Conservation (phyloP, 64 coral and sea anemone species). For the Montipora sp. region DNA sequence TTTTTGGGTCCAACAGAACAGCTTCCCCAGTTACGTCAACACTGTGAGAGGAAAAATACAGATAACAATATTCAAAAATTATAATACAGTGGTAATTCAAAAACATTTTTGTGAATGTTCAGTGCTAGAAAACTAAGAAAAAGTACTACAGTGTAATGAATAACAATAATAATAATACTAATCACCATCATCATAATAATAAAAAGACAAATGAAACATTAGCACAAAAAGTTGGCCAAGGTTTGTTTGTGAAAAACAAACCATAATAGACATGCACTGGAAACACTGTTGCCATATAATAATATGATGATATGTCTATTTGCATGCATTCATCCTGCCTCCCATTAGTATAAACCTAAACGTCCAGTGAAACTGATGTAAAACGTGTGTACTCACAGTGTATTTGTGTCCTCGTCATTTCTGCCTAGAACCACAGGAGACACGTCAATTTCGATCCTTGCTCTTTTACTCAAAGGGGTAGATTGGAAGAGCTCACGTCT, state of each 20-base stretch:
- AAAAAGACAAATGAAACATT: too few relatives aligned
- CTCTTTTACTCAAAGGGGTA: slow-evolving; percentile 18
- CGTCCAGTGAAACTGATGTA: not conserved
- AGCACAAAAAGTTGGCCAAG: too few relatives aligned
- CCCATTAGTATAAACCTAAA: not conserved
- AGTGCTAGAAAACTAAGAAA: not conserved
- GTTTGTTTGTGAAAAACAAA: too few relatives aligned
- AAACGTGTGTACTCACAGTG: slow-evolving; percentile 16
- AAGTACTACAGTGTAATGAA: not conserved
- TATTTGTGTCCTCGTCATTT: slow-evolving; percentile 1
- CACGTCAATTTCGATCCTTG: slow-evolving; percentile 12
- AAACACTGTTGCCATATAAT: not conserved
- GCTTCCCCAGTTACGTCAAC: slow-evolving; percentile 21
- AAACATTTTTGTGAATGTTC: not conserved
- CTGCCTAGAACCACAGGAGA: slow-evolving; percentile 2
- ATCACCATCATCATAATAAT: too few relatives aligned
- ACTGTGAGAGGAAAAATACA: slow-evolving; percentile 10
- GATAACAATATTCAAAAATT: slow-evolving; percentile 26
- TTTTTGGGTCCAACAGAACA: slow-evolving; percentile 1
- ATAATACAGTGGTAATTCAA: not conserved
- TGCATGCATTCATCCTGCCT: not conserved
- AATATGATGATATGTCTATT: not conserved
- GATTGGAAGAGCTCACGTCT: slow-evolving; percentile 14
- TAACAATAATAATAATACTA: not conserved
- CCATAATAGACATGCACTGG: not conserved